Evolutionary conservation across 2,888 invertebrate genomes (phyloP).

Genomic region (Tachina fera): DNA sequence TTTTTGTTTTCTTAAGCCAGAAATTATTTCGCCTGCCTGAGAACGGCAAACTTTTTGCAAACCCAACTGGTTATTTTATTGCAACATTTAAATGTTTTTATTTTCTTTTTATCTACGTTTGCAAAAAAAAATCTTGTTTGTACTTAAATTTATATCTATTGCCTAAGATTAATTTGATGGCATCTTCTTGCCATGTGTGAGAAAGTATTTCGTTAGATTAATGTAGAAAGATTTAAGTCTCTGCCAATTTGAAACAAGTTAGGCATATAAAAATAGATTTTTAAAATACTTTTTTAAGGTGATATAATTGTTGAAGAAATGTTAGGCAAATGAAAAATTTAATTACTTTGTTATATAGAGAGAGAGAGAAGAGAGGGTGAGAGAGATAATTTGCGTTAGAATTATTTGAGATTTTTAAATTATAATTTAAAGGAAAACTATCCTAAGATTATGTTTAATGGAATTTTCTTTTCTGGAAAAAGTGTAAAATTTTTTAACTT

Average conservation of each 20-base stretch:
- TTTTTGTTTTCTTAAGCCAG: too few relatives aligned
- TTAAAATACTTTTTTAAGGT: neutral
- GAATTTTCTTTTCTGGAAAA: too few relatives aligned
- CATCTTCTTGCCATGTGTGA: constrained; percentile 27
- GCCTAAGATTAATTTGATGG: constrained; percentile 34
- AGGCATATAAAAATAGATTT: constrained; percentile 1
- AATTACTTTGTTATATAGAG: neutral
- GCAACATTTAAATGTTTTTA: constrained; percentile 17
- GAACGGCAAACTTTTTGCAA: neutral
- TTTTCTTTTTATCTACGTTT: constrained; percentile 1
- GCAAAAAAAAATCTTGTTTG: constrained; percentile 10
- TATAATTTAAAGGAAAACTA: too few relatives aligned
- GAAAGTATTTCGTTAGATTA: constrained; percentile 46
- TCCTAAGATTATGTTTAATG: too few relatives aligned
- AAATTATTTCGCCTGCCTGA: neutral
- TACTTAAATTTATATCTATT: constrained; percentile 41
- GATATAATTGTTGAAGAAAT: neutral
- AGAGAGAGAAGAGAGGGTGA: neutral
- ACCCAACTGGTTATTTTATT: constrained; percentile 48
- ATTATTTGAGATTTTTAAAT: neutral
- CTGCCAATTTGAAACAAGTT: constrained; percentile 9
- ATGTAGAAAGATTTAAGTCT: constrained; percentile 18
- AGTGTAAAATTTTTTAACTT: too few relatives aligned
- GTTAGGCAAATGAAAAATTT: neutral
- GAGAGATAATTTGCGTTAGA: neutral